Conservation (phyloP, 2,797 vertebrate genomes). For the Monodelphis domestica region DNA sequence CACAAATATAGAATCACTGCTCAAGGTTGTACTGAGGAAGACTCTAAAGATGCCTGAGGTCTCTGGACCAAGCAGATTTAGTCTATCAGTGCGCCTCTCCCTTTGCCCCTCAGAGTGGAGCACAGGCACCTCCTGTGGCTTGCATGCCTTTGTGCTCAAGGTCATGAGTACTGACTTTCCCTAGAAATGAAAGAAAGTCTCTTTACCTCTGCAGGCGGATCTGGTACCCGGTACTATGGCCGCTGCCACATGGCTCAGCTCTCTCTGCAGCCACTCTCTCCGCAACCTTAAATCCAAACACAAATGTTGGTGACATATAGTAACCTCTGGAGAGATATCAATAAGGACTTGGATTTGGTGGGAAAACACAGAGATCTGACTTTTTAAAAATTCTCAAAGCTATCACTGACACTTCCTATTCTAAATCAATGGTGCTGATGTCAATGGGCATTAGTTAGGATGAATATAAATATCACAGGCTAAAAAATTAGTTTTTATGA, state of each 20-base stretch:
- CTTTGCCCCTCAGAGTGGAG: too few species aligned
- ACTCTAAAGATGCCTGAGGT: not conserved
- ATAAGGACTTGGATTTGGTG: not conserved
- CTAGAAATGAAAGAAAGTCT: not conserved
- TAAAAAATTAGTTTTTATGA: not conserved
- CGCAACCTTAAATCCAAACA: slow-evolving; percentile 89
- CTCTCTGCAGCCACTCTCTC: slow-evolving; percentile 96
- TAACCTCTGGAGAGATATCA: not conserved
- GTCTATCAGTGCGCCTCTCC: not conserved
- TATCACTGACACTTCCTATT: not conserved
- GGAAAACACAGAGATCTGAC: not conserved
- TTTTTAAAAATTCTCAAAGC: not conserved
- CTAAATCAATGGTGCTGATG: not conserved
- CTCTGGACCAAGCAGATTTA: fast-evolving
- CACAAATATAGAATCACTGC: not conserved
- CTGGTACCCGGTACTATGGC: slow-evolving; percentile 96
- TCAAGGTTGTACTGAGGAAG: not conserved
- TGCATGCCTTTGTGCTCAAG: not conserved
- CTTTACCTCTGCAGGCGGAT: slow-evolving; percentile 96
- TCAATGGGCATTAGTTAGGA: not conserved
- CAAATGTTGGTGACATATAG: not conserved
- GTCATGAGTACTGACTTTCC: not conserved
- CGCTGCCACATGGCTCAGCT: slow-evolving; percentile 92
- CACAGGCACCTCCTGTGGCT: too few species aligned
- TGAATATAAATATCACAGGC: not conserved